Evolutionary conservation across 2,888 invertebrate species (phyloP), one percentile per base, ranked within the genome.

Genomic region (Dinocampus coccinellae): DNA sequence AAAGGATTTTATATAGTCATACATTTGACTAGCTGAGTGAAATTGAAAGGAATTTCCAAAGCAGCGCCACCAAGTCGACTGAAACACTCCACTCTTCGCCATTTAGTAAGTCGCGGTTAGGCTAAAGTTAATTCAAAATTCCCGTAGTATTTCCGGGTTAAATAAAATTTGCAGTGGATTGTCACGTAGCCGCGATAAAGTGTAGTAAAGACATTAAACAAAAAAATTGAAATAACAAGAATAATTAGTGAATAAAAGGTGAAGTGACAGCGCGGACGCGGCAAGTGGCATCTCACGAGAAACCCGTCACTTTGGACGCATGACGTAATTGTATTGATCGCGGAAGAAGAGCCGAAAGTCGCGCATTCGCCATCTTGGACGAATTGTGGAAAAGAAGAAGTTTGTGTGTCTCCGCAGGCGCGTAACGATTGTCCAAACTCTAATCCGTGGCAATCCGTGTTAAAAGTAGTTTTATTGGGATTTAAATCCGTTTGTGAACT

Each of bases 401-500:
- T 75, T 76, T 74, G 77, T 75, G 75, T 71, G 77, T 72, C 64
- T 69, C 73, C 76, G 71, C 74, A 75, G 72, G 76, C 74, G 75
- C 76, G 75, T 72, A 69, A 76, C 71, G 74, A 76, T 78, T 75
- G 70, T 78, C 76, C 77, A 77, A 77, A 83, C 78, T 81, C 77
- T 81, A 84, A 87, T 88, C 86, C 83, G 82, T 80, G 84, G 79
- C 82, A 83, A 88, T 88, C 87, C 84, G 83, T 82, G 84, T 82
- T 75, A 81, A 81, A 81, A 78, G 78, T 84, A 84, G 80, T 85
- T 85, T 85, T 81, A 85, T 81, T 85, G 85, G 88, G 87, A 88
- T 84, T 85, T 79, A 83, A 83, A 87, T 85, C 88, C 86, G 90
- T 90, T 91, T 91, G 90, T 90, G 89, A 90, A 90, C 90, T 89